These are phyloP conservation scores for Trimorus sp. DNA, from an alignment of 2,888 invertebrate species.

Conservation along the genomic window DNA sequence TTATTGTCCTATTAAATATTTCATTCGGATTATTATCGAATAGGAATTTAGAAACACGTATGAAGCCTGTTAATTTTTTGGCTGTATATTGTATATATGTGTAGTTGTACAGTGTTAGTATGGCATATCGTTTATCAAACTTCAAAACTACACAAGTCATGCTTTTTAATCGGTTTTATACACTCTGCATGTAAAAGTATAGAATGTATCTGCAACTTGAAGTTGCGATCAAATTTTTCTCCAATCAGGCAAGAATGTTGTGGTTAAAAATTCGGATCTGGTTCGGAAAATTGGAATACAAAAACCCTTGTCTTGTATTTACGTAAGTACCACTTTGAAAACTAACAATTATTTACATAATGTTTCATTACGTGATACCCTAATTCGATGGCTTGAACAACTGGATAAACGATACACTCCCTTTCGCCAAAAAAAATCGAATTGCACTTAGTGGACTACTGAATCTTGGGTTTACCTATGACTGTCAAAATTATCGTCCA, in stretches of 20 bases:
- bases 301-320: constrained; percentile 2
- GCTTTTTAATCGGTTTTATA: neutral
- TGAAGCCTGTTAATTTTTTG: constrained; percentile 24
- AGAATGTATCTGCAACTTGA: no score
- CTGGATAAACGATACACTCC: constrained; percentile 61
- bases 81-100: no score
- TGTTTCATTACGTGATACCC: constrained; percentile 58
- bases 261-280: no score
- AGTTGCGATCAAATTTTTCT: no score
- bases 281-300: neutral
- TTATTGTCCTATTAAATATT: no score
- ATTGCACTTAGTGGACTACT: constrained; percentile 15
- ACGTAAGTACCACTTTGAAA: constrained; percentile 10
- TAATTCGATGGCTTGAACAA: constrained; percentile 8
- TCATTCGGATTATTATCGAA: no score
- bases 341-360: constrained; percentile 29
- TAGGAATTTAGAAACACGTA: neutral
- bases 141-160: neutral
- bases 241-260: no score
- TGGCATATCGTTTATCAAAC: constrained; percentile 45
- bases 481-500: constrained; percentile 73
- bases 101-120: neutral
- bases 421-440: constrained; percentile 49
- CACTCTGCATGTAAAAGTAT: neutral
- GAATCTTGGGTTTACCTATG: constrained; percentile 73